Base-by-base conservation (phyloP, 2,113 vertebrate genomes). In the Gallinago paraguaiae region DNA sequence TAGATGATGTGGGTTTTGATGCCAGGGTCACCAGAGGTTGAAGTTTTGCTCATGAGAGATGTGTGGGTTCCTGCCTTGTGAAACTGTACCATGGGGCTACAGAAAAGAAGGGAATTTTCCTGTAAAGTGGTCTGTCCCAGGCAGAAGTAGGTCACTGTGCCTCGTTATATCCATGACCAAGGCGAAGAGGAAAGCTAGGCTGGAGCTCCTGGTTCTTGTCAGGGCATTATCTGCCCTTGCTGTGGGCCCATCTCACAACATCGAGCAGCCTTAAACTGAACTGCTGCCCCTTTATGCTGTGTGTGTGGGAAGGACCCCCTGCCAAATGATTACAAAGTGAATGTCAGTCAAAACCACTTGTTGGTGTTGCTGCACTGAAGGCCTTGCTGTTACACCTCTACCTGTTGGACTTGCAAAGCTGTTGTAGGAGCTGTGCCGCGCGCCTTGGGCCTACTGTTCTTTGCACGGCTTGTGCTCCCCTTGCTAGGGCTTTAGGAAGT, bases 401-500 rank as follows among this genome's bases (percentile, higher is more conserved):
- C 17, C n/a, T 76, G 53, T 9, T 53, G 39, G 43, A 45, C 19
- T 71, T 71, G 27, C 13, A 7, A 75, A 72, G 63, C 50, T 80
- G 12, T 59, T 56, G 46, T 23, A 39, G 86, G 76, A 88, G 39
- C 43, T 92, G 76, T 77, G 46, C 86, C 1, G 7, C 15, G 31
- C 20, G 25, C 50, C 74, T 65, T 17, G 56, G 59, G 88, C 63
- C 61, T 85, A 19, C 83, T 74, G 57, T 82, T 93, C 25, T 6
- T 79, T 65, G 65, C 84, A 48, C 61, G 84, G 80, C 59, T 72
- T 89, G 67, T 80, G 63, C 63, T 93, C 33, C 63, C 63, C 59
- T 57, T 85, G 81, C 48, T 65, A 89, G 70, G 8, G 51, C 59
- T 93, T 96, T 93, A 48, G 93, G 91, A 96, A 91, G 81, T 96